Conservation (phyloP, 2,888 invertebrate genomes). For the Argyresthia goedartella region DNA sequence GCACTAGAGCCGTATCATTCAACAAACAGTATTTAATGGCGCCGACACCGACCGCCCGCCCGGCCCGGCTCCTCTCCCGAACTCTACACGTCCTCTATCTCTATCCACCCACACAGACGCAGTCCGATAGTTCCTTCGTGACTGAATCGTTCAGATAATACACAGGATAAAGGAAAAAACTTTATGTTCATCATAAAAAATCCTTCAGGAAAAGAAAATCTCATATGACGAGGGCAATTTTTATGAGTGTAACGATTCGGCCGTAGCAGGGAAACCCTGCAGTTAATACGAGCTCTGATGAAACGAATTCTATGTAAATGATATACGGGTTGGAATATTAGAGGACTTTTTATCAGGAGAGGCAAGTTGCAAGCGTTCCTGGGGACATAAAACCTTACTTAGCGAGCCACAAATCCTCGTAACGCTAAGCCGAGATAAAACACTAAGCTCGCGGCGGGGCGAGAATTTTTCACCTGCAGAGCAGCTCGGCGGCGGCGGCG, state of each 20-base stretch:
- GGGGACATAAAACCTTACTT: constrained; percentile 68
- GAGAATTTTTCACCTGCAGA: constrained; percentile 64
- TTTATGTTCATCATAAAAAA: too few species aligned
- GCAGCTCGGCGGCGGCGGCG: constrained; percentile 3
- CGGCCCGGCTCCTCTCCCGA: background rate
- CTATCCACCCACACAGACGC: background rate
- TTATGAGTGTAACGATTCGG: background rate
- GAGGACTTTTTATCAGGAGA: constrained; percentile 34
- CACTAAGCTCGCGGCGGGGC: constrained; percentile 58
- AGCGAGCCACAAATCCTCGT: constrained; percentile 69
- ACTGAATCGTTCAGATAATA: background rate
- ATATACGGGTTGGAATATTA: background rate
- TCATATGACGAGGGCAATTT: too few species aligned
- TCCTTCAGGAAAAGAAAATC: too few species aligned
- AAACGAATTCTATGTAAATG: background rate
- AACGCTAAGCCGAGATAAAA: constrained; percentile 69
- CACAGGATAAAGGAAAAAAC: too few species aligned
- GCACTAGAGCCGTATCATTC: constrained; percentile 15
- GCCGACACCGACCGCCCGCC: constrained; percentile 1
- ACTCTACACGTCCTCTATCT: background rate
- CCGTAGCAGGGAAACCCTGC: background rate
- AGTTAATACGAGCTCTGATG: too few species aligned
- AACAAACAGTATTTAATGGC: background rate
- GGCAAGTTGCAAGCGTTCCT: constrained; percentile 49
- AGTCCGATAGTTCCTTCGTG: background rate